Evolutionary conservation across 2,797 vertebrate genomes (phyloP).

Genomic region (Ctenopoma kingsleyae): DNA sequence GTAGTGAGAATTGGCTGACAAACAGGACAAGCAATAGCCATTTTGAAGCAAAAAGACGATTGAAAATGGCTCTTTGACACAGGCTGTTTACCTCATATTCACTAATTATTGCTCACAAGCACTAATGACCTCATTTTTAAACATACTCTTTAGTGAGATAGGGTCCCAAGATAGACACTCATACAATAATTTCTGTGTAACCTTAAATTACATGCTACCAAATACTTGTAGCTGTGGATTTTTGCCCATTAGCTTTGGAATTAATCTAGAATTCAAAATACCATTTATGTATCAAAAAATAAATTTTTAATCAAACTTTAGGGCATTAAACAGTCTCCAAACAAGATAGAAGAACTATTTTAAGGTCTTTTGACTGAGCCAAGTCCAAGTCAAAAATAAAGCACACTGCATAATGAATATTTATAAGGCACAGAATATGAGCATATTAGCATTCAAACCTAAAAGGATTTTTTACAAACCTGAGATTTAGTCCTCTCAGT

Average conservation of each 20-base stretch:
- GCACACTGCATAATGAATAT: neutral
- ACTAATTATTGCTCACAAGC: constrained; percentile 58
- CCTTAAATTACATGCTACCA: constrained; percentile 10
- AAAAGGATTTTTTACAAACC: neutral
- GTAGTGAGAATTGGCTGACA: constrained; percentile 70
- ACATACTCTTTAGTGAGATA: constrained; percentile 28
- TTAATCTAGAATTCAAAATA: constrained; percentile 5
- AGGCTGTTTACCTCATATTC: constrained; percentile 56
- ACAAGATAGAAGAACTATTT: constrained; percentile 1
- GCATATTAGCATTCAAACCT: constrained; percentile 1
- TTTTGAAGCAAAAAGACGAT: constrained; percentile 54
- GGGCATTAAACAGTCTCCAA: neutral
- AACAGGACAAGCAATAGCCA: constrained; percentile 62
- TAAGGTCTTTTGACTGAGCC: neutral
- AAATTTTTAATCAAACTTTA: neutral
- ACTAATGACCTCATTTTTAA: constrained; percentile 57
- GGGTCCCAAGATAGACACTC: constrained; percentile 22
- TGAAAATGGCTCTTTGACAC: constrained; percentile 61
- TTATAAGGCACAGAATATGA: neutral
- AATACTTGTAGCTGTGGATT: neutral
- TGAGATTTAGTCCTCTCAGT: constrained; percentile 5
- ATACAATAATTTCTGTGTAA: constrained; percentile 5
- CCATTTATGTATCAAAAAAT: neutral
- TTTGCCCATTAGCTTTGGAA: neutral
- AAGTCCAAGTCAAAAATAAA: neutral